A percentile compares a stretch with the other conserved stretches of the same genome.
These are phyloP conservation scores for Sebastes iracundus DNA, from an alignment of 2,797 vertebrate genomes.

Conservation along the genomic window DNA sequence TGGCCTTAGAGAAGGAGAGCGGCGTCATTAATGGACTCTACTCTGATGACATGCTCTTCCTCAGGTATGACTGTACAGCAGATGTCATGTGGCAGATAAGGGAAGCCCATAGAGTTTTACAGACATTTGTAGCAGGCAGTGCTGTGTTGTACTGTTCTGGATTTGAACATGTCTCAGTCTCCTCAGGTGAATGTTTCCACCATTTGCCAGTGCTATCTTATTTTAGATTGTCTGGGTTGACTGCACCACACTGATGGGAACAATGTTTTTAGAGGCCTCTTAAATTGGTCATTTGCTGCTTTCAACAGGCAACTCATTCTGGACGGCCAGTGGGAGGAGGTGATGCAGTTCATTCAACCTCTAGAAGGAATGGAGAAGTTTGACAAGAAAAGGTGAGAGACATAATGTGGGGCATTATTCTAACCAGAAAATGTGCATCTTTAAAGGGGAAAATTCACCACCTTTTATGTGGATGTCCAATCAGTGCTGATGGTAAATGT, in stretches of 20 bases:
- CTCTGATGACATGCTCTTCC: constrained; percentile 98
- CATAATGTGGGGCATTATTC: background rate
- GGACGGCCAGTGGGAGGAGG: constrained; percentile 98
- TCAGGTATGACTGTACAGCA: constrained; percentile 83
- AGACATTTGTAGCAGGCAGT: background rate
- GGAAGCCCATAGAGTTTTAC: background rate
- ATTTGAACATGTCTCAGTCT: background rate
- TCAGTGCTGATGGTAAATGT: too few species aligned
- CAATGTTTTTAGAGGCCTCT: background rate
- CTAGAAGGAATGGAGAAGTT: constrained; percentile 98
- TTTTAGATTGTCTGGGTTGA: background rate
- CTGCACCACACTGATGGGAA: background rate
- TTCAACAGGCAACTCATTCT: constrained; percentile 90
- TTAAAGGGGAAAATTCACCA: too few species aligned
- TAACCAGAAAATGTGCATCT: background rate
- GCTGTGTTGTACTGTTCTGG: background rate
- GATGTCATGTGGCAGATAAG: fast-evolving
- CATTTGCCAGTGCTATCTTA: background rate
- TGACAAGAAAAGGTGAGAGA: constrained; percentile 92
- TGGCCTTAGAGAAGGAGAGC: constrained; percentile 96
- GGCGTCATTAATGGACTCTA: constrained; percentile 97
- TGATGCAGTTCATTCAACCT: constrained; percentile 98
- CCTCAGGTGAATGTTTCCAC: background rate
- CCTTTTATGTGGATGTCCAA: too few species aligned
- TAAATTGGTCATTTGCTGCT: constrained; percentile 25